A percentile compares a stretch with the other conserved stretches of the same genome.
phyloP scores from a whole-genome alignment of 2,113 vertebrate species.

The Pseudorectes ferrugineus region DNA sequence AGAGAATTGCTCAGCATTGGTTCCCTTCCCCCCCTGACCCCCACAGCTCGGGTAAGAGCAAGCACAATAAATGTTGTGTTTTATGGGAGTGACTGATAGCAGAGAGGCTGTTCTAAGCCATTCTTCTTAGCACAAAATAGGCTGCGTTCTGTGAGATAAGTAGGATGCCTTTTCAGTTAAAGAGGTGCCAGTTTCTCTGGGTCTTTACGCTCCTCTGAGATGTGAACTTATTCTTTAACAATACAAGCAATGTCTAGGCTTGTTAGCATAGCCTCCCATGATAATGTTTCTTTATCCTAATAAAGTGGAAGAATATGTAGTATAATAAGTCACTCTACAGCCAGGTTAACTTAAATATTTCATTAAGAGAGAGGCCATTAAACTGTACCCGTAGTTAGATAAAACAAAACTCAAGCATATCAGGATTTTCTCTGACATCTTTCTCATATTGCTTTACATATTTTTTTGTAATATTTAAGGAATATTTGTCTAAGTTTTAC shows the following conservation, averaged over 20 bases:
- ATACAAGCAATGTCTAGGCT: not conserved
- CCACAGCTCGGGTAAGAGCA: not conserved
- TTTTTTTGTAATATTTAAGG: not conserved
- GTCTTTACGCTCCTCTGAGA: not conserved
- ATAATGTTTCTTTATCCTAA: slow-evolving; percentile 40
- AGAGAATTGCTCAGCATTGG: not conserved
- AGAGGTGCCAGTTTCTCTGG: not conserved
- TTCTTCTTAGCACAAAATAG: slow-evolving; percentile 19
- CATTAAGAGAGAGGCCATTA: slow-evolving; percentile 26
- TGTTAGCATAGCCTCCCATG: slow-evolving; percentile 9
- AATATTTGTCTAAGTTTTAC: not conserved
- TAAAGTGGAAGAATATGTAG: not conserved
- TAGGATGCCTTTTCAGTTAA: not conserved
- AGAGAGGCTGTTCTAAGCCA: not conserved
- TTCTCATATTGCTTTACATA: not conserved
- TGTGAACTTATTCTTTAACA: not conserved
- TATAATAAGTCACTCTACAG: slow-evolving; percentile 24
- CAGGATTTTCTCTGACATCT: slow-evolving; percentile 13
- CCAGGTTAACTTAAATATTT: slow-evolving; percentile 51
- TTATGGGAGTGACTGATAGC: not conserved
- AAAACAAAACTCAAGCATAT: slow-evolving; percentile 6
- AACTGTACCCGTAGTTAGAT: not conserved
- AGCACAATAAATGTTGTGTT: not conserved
- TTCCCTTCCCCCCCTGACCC: rapidly evolving
- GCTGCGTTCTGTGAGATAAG: not conserved